phyloP scores from a whole-genome alignment of 1,140 invertebrate genomes.

The Battus philenor region DNA sequence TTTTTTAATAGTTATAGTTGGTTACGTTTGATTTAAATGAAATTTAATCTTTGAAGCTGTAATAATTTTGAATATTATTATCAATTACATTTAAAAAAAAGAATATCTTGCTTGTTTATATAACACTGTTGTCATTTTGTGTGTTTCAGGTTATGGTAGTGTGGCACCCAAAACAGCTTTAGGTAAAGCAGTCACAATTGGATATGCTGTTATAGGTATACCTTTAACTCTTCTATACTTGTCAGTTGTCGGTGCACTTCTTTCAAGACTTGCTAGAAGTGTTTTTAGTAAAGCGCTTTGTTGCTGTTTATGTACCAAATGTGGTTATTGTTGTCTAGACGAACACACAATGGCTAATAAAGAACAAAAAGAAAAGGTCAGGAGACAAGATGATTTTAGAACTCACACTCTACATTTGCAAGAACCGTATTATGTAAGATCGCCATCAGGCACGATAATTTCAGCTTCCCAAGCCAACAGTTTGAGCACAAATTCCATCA shows the following conservation, averaged over 20 bases:
- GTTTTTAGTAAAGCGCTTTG: constrained; percentile 89
- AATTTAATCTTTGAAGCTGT: too few species aligned
- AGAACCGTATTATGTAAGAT: constrained; percentile 87
- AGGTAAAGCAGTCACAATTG: constrained; percentile 90
- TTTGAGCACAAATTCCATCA: constrained; percentile 76
- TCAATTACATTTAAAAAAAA: too few species aligned
- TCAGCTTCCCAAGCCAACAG: constrained; percentile 73
- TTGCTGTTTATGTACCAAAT: constrained; percentile 89
- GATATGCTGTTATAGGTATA: constrained; percentile 93
- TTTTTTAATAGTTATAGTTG: too few species aligned
- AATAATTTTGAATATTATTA: too few species aligned
- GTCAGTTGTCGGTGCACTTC: constrained; percentile 87
- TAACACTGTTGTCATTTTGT: too few species aligned
- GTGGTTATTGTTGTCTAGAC: constrained; percentile 90
- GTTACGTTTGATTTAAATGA: too few species aligned
- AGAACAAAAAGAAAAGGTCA: constrained; percentile 84
- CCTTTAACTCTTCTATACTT: constrained; percentile 93
- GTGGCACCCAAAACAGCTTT: constrained; percentile 87
- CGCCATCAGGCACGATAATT: constrained; percentile 78
- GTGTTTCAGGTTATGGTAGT: constrained; percentile 88
- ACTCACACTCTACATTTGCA: constrained; percentile 83
- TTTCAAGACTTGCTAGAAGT: constrained; percentile 90
- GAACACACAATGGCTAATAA: constrained; percentile 87
- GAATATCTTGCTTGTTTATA: too few species aligned
- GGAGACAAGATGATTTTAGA: constrained; percentile 84